Base-by-base conservation (phyloP, 2,797 vertebrate species). In the Remorina albescens region DNA sequence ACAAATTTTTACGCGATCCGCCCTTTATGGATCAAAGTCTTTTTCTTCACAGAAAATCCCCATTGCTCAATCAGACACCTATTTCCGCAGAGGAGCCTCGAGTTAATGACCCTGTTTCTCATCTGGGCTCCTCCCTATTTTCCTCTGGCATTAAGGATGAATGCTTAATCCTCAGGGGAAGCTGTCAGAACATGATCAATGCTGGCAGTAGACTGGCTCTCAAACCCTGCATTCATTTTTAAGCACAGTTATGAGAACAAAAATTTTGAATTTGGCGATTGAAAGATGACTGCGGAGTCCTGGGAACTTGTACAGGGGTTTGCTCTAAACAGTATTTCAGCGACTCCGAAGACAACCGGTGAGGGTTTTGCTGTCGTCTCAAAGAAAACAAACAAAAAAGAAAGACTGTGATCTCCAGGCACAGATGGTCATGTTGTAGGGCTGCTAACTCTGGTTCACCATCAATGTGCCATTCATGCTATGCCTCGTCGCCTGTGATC, bases 131-230 rank as follows among this genome's bases (percentile, higher is more conserved):
- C 83, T 89, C 85, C 86, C 49, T 79, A 51, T 85, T 89, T 85
- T 84, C 86, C 80, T 80, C 78, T 69, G 76, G 83, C 76, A 1
- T 74, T 54, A 76, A 75, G 86, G 82, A 72, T 81, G 78, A 89
- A 85, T 77, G 78, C 81, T 94, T 93, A 81, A 91, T 94, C 90
- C 91, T 90, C 74, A 70, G 88, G 80, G 83, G 71, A 77, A 83
- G 85, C 86, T 93, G 91, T 91, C 93, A 90, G 85, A 79, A 68
- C 41, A 87, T 93, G 92, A 93, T 93, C 82, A 92, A 94, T 93
- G 83, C 71, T 21, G 74, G 82, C 71, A 70, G 71, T 76, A 87
- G 83, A 89, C 67, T 50, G 68, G 72, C 70, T 90, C 80, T 92
- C 87, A 89, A 91, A 92, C 86, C 81, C 84, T 80, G 88, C 90